phyloP scores from a whole-genome alignment of 92 coral and sea anemone species.

The Bergia puertoricense region DNA sequence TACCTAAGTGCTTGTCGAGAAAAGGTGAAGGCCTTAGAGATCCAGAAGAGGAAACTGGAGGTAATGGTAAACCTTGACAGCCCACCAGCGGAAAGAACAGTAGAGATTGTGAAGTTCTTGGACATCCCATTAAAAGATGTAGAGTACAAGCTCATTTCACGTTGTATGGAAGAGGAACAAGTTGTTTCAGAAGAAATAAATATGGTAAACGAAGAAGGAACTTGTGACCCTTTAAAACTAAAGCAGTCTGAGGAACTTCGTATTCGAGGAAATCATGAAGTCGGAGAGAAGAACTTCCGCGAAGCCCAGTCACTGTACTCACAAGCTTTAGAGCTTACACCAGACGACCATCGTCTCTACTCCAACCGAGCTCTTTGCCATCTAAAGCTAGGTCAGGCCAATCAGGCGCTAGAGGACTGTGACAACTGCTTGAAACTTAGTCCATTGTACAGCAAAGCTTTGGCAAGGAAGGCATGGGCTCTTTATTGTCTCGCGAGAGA shows the following conservation, averaged over 20 bases:
- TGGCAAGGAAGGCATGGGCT: conserved; percentile 84
- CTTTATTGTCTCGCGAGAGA: conserved; percentile 32
- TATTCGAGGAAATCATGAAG: conserved; percentile 67
- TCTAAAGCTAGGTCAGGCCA: conserved; percentile 57
- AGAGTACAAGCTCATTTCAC: conserved; percentile 65
- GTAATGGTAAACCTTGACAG: conserved; percentile 42
- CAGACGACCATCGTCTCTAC: conserved; percentile 52
- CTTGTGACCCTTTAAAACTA: not conserved
- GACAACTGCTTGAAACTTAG: conserved; percentile 57
- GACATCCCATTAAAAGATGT: conserved; percentile 59
- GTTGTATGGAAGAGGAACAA: conserved; percentile 54
- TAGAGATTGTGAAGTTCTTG: conserved; percentile 43
- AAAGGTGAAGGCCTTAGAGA: conserved; percentile 61
- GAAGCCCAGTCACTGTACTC: conserved; percentile 57
- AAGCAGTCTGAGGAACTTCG: conserved; percentile 54
- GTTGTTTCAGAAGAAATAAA: not conserved
- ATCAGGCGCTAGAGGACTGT: conserved; percentile 71
- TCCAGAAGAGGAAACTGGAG: conserved; percentile 58
- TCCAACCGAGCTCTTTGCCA: conserved; percentile 71
- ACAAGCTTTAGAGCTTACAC: conserved; percentile 46
- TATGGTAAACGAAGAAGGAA: not conserved
- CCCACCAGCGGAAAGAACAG: conserved; percentile 1
- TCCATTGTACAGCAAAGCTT: conserved; percentile 58
- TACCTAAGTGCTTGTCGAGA: conserved; percentile 70
- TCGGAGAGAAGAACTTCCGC: conserved; percentile 36